Evolutionary conservation across 2,888 invertebrate genomes (phyloP).

Genomic region (Andrena haemorrhoa): DNA sequence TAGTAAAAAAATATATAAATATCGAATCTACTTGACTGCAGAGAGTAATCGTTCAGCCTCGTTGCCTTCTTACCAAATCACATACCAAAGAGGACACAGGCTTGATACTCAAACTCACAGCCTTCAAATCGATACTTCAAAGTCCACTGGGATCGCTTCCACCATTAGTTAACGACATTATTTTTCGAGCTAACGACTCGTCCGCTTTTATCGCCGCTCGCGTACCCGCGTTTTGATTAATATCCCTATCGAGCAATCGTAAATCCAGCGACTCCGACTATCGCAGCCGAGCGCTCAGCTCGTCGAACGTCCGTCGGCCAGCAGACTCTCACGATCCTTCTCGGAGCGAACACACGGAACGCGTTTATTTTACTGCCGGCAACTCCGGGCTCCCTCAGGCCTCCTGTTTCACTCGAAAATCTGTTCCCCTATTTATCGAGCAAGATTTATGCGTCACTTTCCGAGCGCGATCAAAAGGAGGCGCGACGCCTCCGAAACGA

Average conservation of each 20-base stretch:
- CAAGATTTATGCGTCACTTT: slow-evolving; percentile 28
- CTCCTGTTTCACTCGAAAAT: slow-evolving; percentile 38
- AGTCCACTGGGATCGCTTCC: no score
- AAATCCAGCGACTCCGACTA: slow-evolving; percentile 27
- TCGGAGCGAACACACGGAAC: slow-evolving; percentile 1
- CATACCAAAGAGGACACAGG: no score
- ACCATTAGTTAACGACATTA: slow-evolving; percentile 4
- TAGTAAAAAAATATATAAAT: no score
- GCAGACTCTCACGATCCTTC: slow-evolving; percentile 9
- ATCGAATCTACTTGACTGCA: no score
- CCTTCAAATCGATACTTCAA: no score
- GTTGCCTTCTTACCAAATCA: no score
- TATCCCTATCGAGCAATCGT: slow-evolving; percentile 1
- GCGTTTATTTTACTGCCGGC: slow-evolving; percentile 16
- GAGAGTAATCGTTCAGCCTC: no score
- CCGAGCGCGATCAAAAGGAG: slow-evolving; percentile 2
- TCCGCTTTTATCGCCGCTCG: not conserved
- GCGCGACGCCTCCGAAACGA: slow-evolving; percentile 1
- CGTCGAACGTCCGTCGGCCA: slow-evolving; percentile 59
- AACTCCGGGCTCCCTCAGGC: not conserved
- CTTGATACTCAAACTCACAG: no score
- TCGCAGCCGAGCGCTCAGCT: slow-evolving; percentile 14
- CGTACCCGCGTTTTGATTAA: slow-evolving; percentile 7
- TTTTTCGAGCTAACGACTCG: not conserved
- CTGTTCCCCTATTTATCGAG: slow-evolving; percentile 9